These are phyloP conservation scores for Gryllus longicercus DNA, from an alignment of 2,888 invertebrate species.

Conservation along the genomic window DNA sequence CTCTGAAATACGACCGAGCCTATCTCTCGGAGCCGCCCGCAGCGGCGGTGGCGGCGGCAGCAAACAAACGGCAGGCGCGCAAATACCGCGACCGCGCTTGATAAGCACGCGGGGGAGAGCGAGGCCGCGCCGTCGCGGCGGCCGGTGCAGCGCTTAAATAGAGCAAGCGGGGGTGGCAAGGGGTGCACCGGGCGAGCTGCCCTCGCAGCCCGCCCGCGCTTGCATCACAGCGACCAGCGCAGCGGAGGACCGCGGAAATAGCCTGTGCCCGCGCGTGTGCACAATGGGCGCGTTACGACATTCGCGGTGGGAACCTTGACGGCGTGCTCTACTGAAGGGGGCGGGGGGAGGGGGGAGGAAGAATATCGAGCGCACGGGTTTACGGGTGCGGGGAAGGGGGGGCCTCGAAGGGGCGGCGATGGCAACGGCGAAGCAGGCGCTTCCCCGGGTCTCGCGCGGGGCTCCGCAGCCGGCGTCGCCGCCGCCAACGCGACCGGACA, in stretches of 20 bases:
- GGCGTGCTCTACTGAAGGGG: too few relatives aligned
- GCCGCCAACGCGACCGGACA: background rate
- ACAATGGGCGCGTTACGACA: too few relatives aligned
- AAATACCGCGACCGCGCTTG: slow-evolving; percentile 5
- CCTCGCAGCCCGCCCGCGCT: background rate
- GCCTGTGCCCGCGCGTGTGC: background rate
- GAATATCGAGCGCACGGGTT: too few relatives aligned
- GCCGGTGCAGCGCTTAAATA: slow-evolving; percentile 1
- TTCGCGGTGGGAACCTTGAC: too few relatives aligned
- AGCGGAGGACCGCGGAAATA: slow-evolving; percentile 1
- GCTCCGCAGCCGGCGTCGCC: background rate
- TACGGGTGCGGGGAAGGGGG: too few relatives aligned
- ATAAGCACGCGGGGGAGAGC: background rate
- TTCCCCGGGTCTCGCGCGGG: too few relatives aligned
- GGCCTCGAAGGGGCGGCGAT: too few relatives aligned
- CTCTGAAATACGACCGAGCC: background rate
- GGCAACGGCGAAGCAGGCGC: too few relatives aligned
- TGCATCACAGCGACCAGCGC: background rate
- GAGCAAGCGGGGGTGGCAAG: background rate
- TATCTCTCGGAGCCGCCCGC: slow-evolving; percentile 3
- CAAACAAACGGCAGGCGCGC: background rate
- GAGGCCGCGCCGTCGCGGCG: background rate
- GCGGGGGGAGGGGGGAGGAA: too few relatives aligned
- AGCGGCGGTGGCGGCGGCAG: slow-evolving; percentile 4
- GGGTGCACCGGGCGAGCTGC: background rate